phyloP scores from a whole-genome alignment of 2,888 invertebrate species.

The Diadegma fenestrale region DNA sequence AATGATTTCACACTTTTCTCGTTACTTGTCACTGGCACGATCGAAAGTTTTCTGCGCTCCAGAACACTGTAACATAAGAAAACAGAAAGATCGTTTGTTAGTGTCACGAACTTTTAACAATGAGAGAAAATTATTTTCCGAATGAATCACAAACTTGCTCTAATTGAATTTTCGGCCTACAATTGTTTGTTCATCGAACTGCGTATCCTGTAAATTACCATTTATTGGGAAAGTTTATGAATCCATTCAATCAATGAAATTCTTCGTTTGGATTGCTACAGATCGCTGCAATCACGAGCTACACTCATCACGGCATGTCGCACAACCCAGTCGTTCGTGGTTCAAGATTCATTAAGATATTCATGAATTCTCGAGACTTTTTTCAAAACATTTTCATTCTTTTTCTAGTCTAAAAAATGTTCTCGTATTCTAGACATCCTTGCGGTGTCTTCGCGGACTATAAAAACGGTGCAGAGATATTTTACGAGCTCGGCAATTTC shows the following conservation, averaged over 20 bases:
- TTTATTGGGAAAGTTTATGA: background rate
- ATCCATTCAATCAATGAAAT: background rate
- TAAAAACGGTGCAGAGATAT: background rate
- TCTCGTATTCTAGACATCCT: background rate
- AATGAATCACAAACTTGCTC: background rate
- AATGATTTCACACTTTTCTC: background rate
- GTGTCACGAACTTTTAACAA: background rate
- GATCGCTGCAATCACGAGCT: background rate
- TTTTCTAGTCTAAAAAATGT: background rate
- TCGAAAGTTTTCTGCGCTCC: background rate
- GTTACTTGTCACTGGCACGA: background rate
- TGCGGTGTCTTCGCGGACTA: background rate
- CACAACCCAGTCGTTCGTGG: background rate
- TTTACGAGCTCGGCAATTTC: background rate
- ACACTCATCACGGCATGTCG: background rate
- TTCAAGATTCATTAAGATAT: background rate
- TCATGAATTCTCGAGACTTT: background rate
- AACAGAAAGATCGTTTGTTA: background rate
- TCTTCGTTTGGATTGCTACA: background rate
- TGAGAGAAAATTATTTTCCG: background rate
- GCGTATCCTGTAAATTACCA: background rate
- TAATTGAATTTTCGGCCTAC: background rate
- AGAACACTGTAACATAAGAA: conserved; percentile 27
- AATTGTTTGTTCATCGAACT: background rate
- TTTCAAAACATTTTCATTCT: background rate